These are phyloP conservation scores for Ornithorhynchus anatinus DNA, from an alignment of 2,113 vertebrate genomes.

Conservation along the genomic window DNA sequence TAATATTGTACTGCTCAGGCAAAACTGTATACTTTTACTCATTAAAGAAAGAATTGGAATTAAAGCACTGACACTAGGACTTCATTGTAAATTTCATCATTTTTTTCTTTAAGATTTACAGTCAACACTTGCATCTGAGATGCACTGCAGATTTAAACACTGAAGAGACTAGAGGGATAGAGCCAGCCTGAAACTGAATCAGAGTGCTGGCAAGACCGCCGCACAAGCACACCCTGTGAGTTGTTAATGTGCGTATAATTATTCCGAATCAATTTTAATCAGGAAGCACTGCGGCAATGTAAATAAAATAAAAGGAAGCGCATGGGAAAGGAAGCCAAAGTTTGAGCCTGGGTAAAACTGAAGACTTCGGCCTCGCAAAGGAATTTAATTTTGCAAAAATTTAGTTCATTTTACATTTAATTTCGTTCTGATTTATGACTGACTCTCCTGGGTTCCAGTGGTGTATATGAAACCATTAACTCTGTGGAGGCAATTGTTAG, in stretches of 20 bases:
- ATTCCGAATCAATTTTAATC: conserved; percentile 38
- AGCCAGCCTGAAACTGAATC: not conserved
- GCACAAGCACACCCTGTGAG: not conserved
- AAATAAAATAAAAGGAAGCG: conserved; percentile 58
- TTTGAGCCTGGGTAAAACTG: conserved; percentile 33
- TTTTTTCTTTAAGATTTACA: too few species aligned
- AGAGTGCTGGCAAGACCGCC: not conserved
- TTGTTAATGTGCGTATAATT: conserved; percentile 15
- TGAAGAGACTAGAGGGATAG: not conserved
- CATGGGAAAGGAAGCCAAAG: conserved; percentile 37
- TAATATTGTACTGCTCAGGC: too few species aligned
- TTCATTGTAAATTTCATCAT: too few species aligned
- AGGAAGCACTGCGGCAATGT: conserved; percentile 29
- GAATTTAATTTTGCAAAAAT: conserved; percentile 61
- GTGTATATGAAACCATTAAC: conserved; percentile 65
- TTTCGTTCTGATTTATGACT: conserved; percentile 67
- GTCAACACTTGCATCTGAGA: not conserved
- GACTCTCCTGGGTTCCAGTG: conserved; percentile 48
- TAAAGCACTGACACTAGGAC: too few species aligned
- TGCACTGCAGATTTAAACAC: not conserved
- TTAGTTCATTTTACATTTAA: conserved; percentile 55
- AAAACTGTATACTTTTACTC: too few species aligned
- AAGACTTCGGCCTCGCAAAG: conserved; percentile 38
- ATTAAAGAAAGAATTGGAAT: too few species aligned
- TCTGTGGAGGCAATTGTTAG: conserved; percentile 64